Evolutionary conservation across 1,140 invertebrate species (phyloP).

Genomic region (Amyelois transitella): DNA sequence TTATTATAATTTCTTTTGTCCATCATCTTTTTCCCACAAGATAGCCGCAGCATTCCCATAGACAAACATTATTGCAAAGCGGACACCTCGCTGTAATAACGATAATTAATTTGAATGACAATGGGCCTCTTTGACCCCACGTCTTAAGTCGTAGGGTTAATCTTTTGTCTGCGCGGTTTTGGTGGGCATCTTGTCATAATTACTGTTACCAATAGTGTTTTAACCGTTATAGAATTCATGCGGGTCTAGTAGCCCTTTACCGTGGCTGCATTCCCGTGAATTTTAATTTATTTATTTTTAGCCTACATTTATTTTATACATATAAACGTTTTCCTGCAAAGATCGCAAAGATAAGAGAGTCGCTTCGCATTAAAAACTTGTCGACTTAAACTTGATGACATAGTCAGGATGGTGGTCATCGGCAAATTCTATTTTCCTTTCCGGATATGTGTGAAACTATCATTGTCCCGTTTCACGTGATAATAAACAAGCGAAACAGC

Average conservation of each 20-base stretch:
- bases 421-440: too few relatives aligned
- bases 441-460: too few relatives aligned
- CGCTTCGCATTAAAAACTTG: too few relatives aligned
- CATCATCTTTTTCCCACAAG: constrained; percentile 19
- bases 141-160: constrained; percentile 22
- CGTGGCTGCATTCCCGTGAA: neutral
- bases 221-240: neutral
- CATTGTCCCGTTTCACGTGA: too few relatives aligned
- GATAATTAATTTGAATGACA: constrained; percentile 50
- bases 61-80: constrained; percentile 37
- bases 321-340: too few relatives aligned
- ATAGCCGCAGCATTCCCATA: constrained; percentile 11
- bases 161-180: neutral
- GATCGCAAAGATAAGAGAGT: too few relatives aligned
- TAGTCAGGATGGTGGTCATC: too few relatives aligned
- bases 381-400: too few relatives aligned
- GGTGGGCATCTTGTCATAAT: neutral
- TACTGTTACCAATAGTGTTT: neutral
- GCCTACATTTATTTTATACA: too few relatives aligned
- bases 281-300: too few relatives aligned
- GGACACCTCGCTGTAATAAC: constrained; percentile 17
- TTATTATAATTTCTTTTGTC: neutral
- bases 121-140: constrained; percentile 26
- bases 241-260: neutral
- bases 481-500: too few relatives aligned